These are phyloP conservation scores for Amblyjoppa proteus DNA, from an alignment of 2,888 invertebrate species.

Conservation along the genomic window DNA sequence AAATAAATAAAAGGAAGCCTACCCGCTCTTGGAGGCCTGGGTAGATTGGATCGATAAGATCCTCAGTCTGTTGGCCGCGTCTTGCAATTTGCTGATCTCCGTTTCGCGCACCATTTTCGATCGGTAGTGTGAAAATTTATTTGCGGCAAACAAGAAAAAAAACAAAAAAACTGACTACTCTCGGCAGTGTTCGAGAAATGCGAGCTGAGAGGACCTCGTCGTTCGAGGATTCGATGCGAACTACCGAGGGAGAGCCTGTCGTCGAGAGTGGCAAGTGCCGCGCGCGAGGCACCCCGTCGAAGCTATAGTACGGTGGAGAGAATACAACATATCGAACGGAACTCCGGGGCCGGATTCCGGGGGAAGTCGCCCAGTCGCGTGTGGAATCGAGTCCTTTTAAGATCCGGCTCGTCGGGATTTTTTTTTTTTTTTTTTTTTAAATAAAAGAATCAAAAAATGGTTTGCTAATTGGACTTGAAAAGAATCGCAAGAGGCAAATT, in stretches of 20 bases:
- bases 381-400: not conserved
- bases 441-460: no score
- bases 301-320: slow-evolving; percentile 29
- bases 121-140: slow-evolving; percentile 36
- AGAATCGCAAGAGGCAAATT: no score
- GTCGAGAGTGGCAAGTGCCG: slow-evolving; percentile 40
- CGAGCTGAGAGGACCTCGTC: slow-evolving; percentile 47
- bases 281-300: slow-evolving; percentile 30
- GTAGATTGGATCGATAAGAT: slow-evolving; percentile 88
- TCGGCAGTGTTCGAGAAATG: not conserved
- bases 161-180: not conserved
- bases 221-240: slow-evolving; percentile 75
- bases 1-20: slow-evolving; percentile 74
- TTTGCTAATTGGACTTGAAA: no score
- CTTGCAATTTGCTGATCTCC: slow-evolving; percentile 84
- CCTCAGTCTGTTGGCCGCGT: slow-evolving; percentile 89
- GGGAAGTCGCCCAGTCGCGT: slow-evolving; percentile 51
- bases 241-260: slow-evolving; percentile 66
- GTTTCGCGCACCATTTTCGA: slow-evolving; percentile 76
- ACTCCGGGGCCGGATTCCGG: slow-evolving; percentile 37
- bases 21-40: slow-evolving; percentile 89
- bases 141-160: not conserved
- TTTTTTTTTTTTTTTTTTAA: not conserved
- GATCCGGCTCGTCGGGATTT: not conserved
- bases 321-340: slow-evolving; percentile 54